These are phyloP conservation scores for Noctuana brunneofusca DNA, from an alignment of 2,888 invertebrate species.

Conservation along the genomic window DNA sequence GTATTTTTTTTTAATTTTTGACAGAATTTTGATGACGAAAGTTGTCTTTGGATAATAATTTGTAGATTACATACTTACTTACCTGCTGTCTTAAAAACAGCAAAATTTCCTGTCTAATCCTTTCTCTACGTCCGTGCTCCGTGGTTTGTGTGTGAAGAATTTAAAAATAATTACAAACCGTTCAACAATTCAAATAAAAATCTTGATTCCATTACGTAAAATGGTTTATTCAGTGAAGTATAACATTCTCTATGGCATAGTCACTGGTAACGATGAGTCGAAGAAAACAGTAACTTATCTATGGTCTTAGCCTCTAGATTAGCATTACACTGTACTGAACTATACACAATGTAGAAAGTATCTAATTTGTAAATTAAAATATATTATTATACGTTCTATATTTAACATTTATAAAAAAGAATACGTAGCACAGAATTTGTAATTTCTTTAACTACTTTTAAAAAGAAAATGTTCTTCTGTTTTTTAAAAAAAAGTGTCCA, in stretches of 20 bases:
- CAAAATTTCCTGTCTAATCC: no score
- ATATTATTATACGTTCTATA: no score
- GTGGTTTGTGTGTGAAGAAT: no score
- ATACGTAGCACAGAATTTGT: not conserved
- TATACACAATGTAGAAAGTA: conserved; percentile 11
- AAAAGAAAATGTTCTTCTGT: no score
- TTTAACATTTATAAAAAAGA: not conserved
- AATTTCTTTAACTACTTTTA: no score
- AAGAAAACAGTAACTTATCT: conserved; percentile 52
- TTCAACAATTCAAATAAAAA: conserved; percentile 41
- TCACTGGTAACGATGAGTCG: conserved; percentile 76
- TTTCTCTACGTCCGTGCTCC: no score
- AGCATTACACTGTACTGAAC: conserved; percentile 32
- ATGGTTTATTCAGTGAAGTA: conserved; percentile 74
- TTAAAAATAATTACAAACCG: no score
- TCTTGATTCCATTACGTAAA: conserved; percentile 49
- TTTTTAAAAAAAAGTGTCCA: not conserved
- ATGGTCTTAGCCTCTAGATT: conserved; percentile 65
- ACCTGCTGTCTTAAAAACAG: no score
- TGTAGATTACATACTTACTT: no score
- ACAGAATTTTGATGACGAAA: no score
- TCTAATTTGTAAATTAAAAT: no score
- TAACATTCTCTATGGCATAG: conserved; percentile 80
- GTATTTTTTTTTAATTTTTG: not conserved
- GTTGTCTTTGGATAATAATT: no score